phyloP scores from a whole-genome alignment of 2,888 invertebrate genomes.

The Hypena proboscidalis region DNA sequence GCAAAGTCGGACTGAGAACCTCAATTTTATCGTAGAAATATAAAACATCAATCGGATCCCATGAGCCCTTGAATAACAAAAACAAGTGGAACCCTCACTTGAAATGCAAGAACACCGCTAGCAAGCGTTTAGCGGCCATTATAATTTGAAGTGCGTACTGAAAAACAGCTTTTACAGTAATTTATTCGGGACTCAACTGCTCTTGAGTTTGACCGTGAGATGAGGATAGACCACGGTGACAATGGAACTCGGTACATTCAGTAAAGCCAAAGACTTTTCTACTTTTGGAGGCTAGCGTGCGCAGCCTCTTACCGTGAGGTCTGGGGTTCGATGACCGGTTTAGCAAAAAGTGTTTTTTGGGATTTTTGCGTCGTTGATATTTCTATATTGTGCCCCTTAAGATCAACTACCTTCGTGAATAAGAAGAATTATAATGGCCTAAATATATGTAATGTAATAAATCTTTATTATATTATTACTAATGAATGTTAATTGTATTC shows the following conservation, averaged over 20 bases:
- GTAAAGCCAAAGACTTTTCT: background rate
- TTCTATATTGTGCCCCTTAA: no score
- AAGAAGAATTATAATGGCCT: no score
- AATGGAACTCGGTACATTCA: background rate
- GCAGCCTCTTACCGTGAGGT: no score
- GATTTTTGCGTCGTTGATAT: no score
- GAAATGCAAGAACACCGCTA: conserved; percentile 22
- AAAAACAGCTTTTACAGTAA: conserved; percentile 38
- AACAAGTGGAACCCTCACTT: conserved; percentile 14
- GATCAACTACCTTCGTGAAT: no score
- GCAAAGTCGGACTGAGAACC: no score
- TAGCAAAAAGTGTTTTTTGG: no score
- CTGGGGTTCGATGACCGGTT: no score
- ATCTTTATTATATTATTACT: no score
- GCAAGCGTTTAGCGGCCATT: conserved; percentile 11
- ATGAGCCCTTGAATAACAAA: background rate
- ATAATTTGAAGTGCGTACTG: conserved; percentile 24
- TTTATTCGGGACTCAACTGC: conserved; percentile 29
- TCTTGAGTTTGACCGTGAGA: conserved; percentile 11
- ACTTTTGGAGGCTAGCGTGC: no score
- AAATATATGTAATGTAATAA: no score
- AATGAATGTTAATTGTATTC: no score
- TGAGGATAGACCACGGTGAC: conserved; percentile 16
- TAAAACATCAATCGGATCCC: background rate
- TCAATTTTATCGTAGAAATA: background rate